Evolutionary conservation across 2,797 vertebrate genomes (phyloP), one percentile per base, ranked within the genome.

Genomic region (Anableps anableps): DNA sequence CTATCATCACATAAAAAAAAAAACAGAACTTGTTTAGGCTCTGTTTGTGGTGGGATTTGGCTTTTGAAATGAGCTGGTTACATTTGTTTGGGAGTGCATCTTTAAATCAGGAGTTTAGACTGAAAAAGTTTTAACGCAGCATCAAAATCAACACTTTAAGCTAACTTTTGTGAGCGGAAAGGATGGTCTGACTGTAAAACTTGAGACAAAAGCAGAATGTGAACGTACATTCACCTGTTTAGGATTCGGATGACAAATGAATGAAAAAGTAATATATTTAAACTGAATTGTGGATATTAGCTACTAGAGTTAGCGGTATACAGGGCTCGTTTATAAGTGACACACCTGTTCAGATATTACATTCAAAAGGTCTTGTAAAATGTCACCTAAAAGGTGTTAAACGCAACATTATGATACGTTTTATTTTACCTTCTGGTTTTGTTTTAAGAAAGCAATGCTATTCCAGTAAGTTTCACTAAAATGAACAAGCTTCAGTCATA

Each of bases 361-460:
- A 4, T 6, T 0, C 2, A 48, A 16, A 1, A 34, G 29, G 23
- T 51, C 2, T 48, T 58, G 4, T 60, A 5, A 64, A 45, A 38
- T 21, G 21, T 68, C 21, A 72, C 29, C 51, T 77, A 7, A 45
- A 26, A n/a, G 4, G 3, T 34, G 6, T 74, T 13, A 48, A 74
- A 74, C 31, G n/a, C 21, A 60, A 60, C 23, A 78, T 66, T 14
- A 70, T 34, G 64, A 23, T 72, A 81, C 19, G 50, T 19, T 60
- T 1, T 48, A 1, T 62, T 34, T 23, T 31, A 77, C 31, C 78
- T 76, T 11, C 29, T n/a, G 80, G 79, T 75, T 81, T 73, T 11
- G 36, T 26, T 73, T 43, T 72, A 79, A 79, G 58, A 83, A 87
- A 89, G 76, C 85, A 75, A 72, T 36, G 74, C 66, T 74, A 36